Evolutionary conservation across 2,797 vertebrate genomes (phyloP).

Genomic region (Sebastes oblongus): DNA sequence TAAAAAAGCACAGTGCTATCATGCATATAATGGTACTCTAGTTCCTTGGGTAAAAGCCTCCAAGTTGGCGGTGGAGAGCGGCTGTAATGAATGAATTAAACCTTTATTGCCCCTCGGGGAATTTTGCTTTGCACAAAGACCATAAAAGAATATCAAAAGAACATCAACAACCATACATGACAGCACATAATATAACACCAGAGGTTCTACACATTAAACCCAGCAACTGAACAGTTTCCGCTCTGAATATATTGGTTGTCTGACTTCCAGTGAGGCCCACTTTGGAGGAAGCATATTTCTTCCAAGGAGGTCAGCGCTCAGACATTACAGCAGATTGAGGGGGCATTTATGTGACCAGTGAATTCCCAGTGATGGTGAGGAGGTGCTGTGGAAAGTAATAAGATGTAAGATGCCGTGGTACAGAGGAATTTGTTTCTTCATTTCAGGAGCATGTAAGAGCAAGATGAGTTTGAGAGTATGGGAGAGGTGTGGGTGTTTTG

Average conservation of each 20-base stretch:
- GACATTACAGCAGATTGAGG: neutral
- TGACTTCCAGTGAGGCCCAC: neutral
- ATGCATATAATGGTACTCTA: conserved; percentile 1
- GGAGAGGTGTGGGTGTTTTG: neutral
- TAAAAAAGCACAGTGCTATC: conserved; percentile 7
- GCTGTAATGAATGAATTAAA: neutral
- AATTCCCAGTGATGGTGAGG: neutral
- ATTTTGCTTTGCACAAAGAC: neutral
- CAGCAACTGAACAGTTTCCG: neutral
- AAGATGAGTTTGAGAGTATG: neutral
- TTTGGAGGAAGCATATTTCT: neutral
- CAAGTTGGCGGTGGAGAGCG: neutral
- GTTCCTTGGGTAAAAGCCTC: conserved; percentile 4
- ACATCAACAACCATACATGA: neutral
- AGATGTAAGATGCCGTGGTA: neutral
- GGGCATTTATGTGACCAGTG: neutral
- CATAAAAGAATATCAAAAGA: neutral
- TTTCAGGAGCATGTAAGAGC: neutral
- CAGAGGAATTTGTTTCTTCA: neutral
- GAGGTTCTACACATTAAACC: conserved; percentile 1
- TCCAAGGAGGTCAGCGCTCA: neutral
- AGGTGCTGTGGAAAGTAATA: neutral
- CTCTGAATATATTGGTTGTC: neutral
- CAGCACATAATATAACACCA: neutral
- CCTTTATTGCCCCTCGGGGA: neutral